Base-by-base conservation (phyloP, 2,888 invertebrate genomes). In the Callyntrura sp. region DNA sequence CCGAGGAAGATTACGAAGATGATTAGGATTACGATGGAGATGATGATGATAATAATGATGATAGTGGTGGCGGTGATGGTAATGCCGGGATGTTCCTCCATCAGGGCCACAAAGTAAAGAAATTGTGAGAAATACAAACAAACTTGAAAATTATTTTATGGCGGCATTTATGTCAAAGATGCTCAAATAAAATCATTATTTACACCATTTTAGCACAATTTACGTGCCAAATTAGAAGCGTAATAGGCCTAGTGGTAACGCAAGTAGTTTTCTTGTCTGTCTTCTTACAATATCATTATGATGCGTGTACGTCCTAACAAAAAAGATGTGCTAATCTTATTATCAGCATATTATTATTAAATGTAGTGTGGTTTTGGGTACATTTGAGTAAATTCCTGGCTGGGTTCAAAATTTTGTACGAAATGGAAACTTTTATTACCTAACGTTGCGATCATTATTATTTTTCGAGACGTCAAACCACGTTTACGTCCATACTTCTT, bases 191-290 rank as follows among this genome's bases (percentile, higher is more conserved):
- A 78, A 28, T 57, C 57, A 51, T 78, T 78, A 55, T 78, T 78
- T 55, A 78, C 78, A 78, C 78, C 14, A 57, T 78, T 78, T 55
- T 51, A 55, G 57, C 57, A 78, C 28, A 78, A 76, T 76, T 76
- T 51, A 51, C 51, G 23, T 76, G 48, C 76, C 45, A 76, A 76
- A 55, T 51, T 55, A 55, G 78, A 78, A 55, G 8, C 35, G 25
- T 55, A 78, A 28, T 25, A n/a, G 9, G 28, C 9, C 55, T n/a
- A 78, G n/a, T 73, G 35, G 35, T 35, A 35, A 35, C 6, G 35
- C 35, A 35, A 35, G 35, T 35, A 35, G 35, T 35, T 35, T 20
- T 73, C n/a, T 65, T 62, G 60, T 62, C 60, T n/a, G n/a, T 62
- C 60, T 20, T 62, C 20, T 62, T 20, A 23, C 23, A 20, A 20